phyloP scores from a whole-genome alignment of 2,888 invertebrate species.

The Crepidodera aurea region DNA sequence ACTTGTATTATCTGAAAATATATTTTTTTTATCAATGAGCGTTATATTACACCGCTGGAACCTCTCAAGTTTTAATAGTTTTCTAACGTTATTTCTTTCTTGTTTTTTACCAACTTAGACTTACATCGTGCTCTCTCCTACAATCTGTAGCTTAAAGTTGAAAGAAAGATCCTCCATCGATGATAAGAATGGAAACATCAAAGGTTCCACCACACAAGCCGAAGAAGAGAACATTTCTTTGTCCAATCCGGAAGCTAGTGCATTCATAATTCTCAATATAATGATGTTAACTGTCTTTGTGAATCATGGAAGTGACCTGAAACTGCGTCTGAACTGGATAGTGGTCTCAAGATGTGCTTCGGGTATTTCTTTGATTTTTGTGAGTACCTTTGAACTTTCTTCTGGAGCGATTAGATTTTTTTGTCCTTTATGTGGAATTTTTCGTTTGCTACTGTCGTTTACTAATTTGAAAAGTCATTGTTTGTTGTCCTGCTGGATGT shows the following conservation, averaged over 20 bases:
- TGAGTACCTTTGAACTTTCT: constrained; percentile 75
- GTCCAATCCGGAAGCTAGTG: constrained; percentile 47
- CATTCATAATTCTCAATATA: constrained; percentile 81
- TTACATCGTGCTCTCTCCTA: too few relatives aligned
- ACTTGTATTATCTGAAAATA: too few relatives aligned
- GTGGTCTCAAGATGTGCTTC: constrained; percentile 63
- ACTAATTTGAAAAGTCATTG: constrained; percentile 85
- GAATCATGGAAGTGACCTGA: constrained; percentile 67
- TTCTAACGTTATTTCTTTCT: too few relatives aligned
- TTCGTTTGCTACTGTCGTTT: constrained; percentile 72
- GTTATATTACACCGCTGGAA: too few relatives aligned
- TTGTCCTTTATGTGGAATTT: constrained; percentile 73
- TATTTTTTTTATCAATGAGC: too few relatives aligned
- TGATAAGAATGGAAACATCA: constrained; percentile 84
- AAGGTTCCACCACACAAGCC: constrained; percentile 75
- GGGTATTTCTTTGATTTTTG: constrained; percentile 55
- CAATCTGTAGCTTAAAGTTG: constrained; percentile 85
- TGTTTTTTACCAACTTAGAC: too few relatives aligned
- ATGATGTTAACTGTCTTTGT: constrained; percentile 81
- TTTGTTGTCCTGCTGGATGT: constrained; percentile 81
- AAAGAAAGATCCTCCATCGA: constrained; percentile 85
- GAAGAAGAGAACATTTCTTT: constrained; percentile 68
- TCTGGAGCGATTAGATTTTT: constrained; percentile 72
- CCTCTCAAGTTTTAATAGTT: too few relatives aligned
- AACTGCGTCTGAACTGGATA: constrained; percentile 58